Evolutionary conservation across 2,888 invertebrate genomes (phyloP), one percentile per base, ranked within the genome.

Genomic region (Drosophila dives): DNA sequence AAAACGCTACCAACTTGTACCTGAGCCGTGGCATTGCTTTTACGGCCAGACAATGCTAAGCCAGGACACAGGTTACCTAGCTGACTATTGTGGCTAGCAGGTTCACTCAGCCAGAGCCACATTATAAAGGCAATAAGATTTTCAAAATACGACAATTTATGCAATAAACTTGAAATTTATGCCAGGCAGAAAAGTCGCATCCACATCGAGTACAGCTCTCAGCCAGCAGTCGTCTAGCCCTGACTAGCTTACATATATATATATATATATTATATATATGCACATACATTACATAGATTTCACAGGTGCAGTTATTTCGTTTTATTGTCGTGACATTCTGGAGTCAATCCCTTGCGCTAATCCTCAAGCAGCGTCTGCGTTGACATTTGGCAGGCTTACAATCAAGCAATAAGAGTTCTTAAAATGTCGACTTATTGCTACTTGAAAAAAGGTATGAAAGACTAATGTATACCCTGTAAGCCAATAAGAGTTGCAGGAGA

Each of bases 91-190:
- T 42, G 70, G 72, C 49, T 68, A 36, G 40, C 51, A 32, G 38
- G 72, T 68, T 53, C 36, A 45, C 42, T 48, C 20, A 32, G 29
- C 29, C 29, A 29, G 29, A 50, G 82, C 64, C 76, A 80, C 90
- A 89, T 90, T 89, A 89, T 90, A 86, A 87, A 90, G 81, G 90
- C 90, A 87, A 87, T 87, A 89, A 90, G 90, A 90, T 90, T 89
- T 89, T 87, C 84, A 89, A 88, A 90, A 90, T 90, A 90, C 88
- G 87, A 87, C 89, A 90, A 89, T 90, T 86, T 90, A 90, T 90
- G 87, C 90, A 88, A 90, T 89, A 88, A 90, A 81, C 81, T 87
- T 81, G 77, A 85, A 88, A 89, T 89, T 90, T 90, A 88, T 90
- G 87, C 89, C 72, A 67, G 67, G 56, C 64, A 64, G 56, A 23